Evolutionary conservation across 2,113 vertebrate species (phyloP), one percentile per base, ranked within the genome.

Genomic region (Baryphthengus martii): DNA sequence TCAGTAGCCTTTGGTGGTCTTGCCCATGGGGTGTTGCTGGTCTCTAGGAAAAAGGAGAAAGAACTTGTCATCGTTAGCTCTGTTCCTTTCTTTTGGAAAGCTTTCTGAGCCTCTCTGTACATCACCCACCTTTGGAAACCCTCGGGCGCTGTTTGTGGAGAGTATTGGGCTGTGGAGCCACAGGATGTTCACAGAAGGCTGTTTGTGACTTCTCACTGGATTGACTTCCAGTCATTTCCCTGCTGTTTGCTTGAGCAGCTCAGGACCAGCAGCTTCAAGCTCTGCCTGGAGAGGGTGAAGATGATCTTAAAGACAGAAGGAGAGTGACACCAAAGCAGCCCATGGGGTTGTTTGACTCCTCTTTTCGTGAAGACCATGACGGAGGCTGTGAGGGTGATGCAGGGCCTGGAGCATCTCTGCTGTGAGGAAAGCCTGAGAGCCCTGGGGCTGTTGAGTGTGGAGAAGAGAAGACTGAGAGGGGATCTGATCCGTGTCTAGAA

Each of bases 301-400:
- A 9, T 39, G 63, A 8, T 49, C 40, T n/a, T 11, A 5, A 1
- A 33, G 55, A 59, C n/a, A 20, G 39, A 83, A 65, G 31, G 45
- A 17, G n/a, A 39, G 5, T 11, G 39, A 25, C 2, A 1, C 19
- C 55, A 26, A 29, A 49, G 47, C 15, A 17, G 79, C 9, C 52
- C 50, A 61, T 0, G 7, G 42, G 25, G 23, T 45, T n/a, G 37
- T 76, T 56, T 40, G 33, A 8, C 5, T 28, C 14, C 28, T 26
- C 50, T 29, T 8, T 17, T 4, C n/a, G 33, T 55, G 67, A 24
- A 18, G 71, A 17, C 23, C 0, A 0, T 28, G 50, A 28, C 18
- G 37, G n/a, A n/a, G n/a, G n/a, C n/a, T n/a, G n/a, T n/a, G n/a
- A n/a, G n/a, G n/a, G n/a, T n/a, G n/a, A n/a, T n/a, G n/a, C n/a